Percentiles rank a stretch among this genome's conserved stretches.
These are phyloP conservation scores for Masticophis lateralis DNA, from an alignment of 2,797 vertebrate genomes.

Conservation along the genomic window DNA sequence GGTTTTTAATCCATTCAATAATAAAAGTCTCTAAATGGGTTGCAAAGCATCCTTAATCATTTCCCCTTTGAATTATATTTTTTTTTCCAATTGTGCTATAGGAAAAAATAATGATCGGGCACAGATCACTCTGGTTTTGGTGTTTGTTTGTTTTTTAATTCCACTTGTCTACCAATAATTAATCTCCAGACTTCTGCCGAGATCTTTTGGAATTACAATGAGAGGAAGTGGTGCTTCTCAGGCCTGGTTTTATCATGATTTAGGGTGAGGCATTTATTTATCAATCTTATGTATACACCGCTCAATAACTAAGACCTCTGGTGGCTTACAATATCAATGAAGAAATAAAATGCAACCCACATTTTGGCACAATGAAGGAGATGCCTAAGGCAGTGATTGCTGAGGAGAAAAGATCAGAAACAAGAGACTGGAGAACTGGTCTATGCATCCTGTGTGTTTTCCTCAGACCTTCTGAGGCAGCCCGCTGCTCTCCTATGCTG, in stretches of 20 bases:
- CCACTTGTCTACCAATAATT: neutral
- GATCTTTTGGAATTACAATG: neutral
- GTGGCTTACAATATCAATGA: neutral
- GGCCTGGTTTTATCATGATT: neutral
- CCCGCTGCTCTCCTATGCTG: neutral
- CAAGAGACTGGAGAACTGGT: neutral
- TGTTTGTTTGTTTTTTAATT: conserved; percentile 6
- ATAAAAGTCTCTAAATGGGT: neutral
- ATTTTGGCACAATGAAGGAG: neutral
- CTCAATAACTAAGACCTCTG: neutral
- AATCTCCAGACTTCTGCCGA: conserved; percentile 19
- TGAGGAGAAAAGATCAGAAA: neutral
- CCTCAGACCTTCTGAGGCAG: neutral
- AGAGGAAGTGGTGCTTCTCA: neutral
- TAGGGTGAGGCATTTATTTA: neutral
- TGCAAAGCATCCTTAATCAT: conserved; percentile 24
- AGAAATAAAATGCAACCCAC: neutral
- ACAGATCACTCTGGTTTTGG: conserved; percentile 17
- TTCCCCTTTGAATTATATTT: conserved; percentile 28
- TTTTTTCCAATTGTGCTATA: conserved; percentile 2
- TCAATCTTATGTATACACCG: neutral
- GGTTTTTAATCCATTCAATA: neutral
- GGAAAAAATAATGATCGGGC: neutral
- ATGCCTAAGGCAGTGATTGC: neutral
- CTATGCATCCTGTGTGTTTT: neutral